Percentiles rank a stretch among this genome's conserved stretches.
Evolutionary conservation across 2,797 vertebrate species (phyloP).

Genomic region (Gambelia wislizenii): DNA sequence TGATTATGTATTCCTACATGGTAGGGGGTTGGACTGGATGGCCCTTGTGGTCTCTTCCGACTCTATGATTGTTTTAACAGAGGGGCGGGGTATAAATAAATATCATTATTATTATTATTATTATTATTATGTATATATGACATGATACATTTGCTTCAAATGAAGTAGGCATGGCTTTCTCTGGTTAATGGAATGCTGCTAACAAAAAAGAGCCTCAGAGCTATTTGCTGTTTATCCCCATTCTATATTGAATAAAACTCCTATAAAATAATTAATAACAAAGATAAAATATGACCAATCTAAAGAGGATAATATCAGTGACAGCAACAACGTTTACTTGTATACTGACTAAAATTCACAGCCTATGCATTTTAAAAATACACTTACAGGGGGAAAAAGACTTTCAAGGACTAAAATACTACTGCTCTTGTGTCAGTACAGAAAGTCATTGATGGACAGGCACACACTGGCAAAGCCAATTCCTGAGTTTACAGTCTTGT

Average conservation of each 20-base stretch:
- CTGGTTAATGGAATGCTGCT: neutral
- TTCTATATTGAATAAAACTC: neutral
- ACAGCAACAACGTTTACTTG: slow-evolving; percentile 37
- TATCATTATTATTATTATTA: too few relatives aligned
- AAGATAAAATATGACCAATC: slow-evolving; percentile 29
- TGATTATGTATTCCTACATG: too few relatives aligned
- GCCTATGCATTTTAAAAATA: slow-evolving; percentile 52
- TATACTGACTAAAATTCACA: slow-evolving; percentile 48
- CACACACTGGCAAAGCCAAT: neutral
- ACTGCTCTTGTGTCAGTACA: slow-evolving; percentile 60
- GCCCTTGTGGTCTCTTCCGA: too few relatives aligned
- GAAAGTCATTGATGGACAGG: slow-evolving; percentile 67
- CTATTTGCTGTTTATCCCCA: neutral
- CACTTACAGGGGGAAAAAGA: slow-evolving; percentile 44
- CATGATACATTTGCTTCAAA: neutral
- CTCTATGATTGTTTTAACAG: too few relatives aligned
- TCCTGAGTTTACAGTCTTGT: slow-evolving; percentile 60
- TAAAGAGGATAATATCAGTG: slow-evolving; percentile 34
- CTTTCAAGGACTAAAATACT: slow-evolving; percentile 38
- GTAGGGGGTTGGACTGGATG: too few relatives aligned
- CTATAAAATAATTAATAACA: neutral
- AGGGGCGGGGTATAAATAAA: too few relatives aligned
- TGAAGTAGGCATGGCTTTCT: neutral
- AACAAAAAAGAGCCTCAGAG: neutral
- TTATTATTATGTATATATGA: too few relatives aligned